A percentile compares a stretch with the other conserved stretches of the same genome.
phyloP scores from a whole-genome alignment of 30 jellyfish, hydroid and myxozoan species.

The Aurelia sp. region DNA sequence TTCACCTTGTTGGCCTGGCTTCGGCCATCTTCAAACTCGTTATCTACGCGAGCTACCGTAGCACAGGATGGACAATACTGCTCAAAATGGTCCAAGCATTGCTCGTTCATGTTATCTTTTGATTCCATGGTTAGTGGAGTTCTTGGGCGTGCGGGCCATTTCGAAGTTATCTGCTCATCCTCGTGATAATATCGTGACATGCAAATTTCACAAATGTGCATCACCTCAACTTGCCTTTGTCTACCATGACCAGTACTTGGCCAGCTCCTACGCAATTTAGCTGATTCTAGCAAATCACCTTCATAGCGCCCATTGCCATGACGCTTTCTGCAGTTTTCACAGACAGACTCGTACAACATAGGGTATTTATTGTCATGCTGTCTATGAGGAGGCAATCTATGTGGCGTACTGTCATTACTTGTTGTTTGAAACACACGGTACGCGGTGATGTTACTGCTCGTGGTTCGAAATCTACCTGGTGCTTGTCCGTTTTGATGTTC shows the following conservation, averaged over 20 bases:
- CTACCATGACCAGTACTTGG: constrained; percentile 23
- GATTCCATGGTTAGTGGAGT: no score
- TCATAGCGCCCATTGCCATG: background rate
- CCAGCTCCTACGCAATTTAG: constrained; percentile 17
- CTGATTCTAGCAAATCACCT: background rate
- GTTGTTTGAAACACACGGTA: background rate
- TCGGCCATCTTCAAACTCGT: no score
- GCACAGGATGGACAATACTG: no score
- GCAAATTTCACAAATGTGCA: constrained; percentile 7
- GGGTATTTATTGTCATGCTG: background rate
- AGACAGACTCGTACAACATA: background rate
- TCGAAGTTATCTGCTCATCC: background rate
- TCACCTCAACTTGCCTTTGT: background rate
- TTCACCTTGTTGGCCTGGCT: no score
- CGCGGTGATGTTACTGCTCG: background rate
- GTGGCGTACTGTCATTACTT: background rate
- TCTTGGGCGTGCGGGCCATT: no score
- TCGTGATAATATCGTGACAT: background rate
- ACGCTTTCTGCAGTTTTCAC: constrained; percentile 2
- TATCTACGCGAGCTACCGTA: no score
- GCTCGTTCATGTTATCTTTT: no score
- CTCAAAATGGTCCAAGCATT: no score
- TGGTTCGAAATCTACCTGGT: background rate
- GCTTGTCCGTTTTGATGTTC: no score
- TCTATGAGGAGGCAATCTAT: background rate